Percentiles rank a stretch among this genome's conserved stretches.
These are phyloP conservation scores for Lottia scabra DNA, from an alignment of 2,888 invertebrate species.

Conservation along the genomic window DNA sequence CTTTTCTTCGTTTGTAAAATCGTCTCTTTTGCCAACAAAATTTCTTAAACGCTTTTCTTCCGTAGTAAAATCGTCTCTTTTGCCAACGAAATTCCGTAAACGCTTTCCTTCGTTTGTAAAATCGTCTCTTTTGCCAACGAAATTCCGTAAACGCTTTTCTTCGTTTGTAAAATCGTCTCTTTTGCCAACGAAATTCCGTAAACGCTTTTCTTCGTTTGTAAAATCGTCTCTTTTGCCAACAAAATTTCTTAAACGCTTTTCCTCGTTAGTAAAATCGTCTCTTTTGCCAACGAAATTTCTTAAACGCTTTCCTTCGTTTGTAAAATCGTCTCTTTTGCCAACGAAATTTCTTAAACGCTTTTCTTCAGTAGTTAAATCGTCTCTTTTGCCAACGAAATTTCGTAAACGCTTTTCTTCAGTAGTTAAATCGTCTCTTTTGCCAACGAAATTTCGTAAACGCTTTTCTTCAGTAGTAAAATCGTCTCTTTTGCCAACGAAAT, in stretches of 20 bases:
- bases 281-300: slow-evolving; percentile 6
- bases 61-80: background rate
- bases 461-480: no score
- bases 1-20: background rate
- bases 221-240: slow-evolving; percentile 11
- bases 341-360: slow-evolving; percentile 17
- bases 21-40: slow-evolving; percentile 17
- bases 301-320: no score
- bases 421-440: background rate
- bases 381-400: slow-evolving; percentile 21
- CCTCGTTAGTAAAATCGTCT: background rate
- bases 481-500: slow-evolving; percentile 19
- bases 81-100: slow-evolving; percentile 2
- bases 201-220: slow-evolving; percentile 1
- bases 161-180: background rate
- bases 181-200: slow-evolving; percentile 20
- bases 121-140: slow-evolving; percentile 28
- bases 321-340: no score
- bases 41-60: slow-evolving; percentile 13
- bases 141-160: slow-evolving; percentile 19
- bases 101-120: no score
- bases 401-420: slow-evolving; percentile 11
- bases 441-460: slow-evolving; percentile 13
- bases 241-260: slow-evolving; percentile 18
- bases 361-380: background rate